phyloP scores from a whole-genome alignment of 64 coral and sea anemone genomes.

The Cladopsammia gracilis region DNA sequence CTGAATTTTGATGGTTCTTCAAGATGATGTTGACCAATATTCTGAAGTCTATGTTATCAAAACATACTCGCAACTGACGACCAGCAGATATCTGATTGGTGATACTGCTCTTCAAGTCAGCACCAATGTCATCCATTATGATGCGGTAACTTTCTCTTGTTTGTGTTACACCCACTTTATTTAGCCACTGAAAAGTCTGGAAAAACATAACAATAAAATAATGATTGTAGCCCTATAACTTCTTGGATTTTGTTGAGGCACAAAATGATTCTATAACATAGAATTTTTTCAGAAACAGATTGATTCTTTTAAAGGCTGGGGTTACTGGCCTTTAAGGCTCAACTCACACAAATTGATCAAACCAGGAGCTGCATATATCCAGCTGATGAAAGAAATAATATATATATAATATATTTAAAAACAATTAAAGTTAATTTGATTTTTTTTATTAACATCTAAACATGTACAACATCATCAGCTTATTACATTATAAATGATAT shows the following conservation, averaged over 20 bases:
- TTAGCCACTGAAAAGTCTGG: conserved; percentile 34
- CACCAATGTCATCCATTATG: conserved; percentile 50
- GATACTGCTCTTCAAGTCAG: conserved; percentile 22
- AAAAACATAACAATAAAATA: background rate
- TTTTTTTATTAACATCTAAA: background rate
- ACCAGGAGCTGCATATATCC: too few species aligned
- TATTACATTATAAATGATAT: background rate
- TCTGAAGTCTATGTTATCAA: conserved; percentile 44
- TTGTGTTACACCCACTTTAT: conserved; percentile 46
- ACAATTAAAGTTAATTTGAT: too few species aligned
- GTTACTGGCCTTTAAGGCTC: too few species aligned
- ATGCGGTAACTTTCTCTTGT: conserved; percentile 53
- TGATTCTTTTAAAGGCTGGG: too few species aligned
- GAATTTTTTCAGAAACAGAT: too few species aligned
- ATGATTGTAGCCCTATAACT: too few species aligned
- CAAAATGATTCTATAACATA: too few species aligned
- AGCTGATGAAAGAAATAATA: too few species aligned
- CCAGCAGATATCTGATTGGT: conserved; percentile 7
- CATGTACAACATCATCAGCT: background rate
- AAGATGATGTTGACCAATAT: conserved; percentile 31
- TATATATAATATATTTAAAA: too few species aligned
- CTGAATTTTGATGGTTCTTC: conserved; percentile 45
- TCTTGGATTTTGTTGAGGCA: too few species aligned
- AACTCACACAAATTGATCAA: too few species aligned
- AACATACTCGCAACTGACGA: conserved; percentile 7